Conservation (phyloP, 1,140 invertebrate genomes). For the Penaeus japonicus region DNA sequence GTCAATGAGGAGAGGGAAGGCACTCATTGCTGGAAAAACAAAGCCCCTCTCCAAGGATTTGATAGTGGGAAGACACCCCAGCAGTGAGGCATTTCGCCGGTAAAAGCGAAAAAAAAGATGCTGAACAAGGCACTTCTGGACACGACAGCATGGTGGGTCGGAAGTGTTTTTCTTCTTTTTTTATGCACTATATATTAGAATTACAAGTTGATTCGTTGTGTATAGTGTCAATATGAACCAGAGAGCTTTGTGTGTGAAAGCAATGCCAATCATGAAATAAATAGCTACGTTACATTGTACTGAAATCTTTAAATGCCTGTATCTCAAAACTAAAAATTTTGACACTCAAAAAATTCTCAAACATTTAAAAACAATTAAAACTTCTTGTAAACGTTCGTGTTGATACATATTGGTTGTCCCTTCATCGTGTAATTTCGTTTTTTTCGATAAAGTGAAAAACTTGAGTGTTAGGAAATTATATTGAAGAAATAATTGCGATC, state of each 20-base stretch:
- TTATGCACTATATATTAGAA: no score
- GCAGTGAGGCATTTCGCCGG: not conserved
- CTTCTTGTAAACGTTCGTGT: slow-evolving; percentile 15
- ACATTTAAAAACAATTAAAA: slow-evolving; percentile 2
- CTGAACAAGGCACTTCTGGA: no score
- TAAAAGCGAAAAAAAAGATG: not conserved
- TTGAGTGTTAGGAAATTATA: no score
- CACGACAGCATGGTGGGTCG: no score
- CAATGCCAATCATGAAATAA: slow-evolving; percentile 20
- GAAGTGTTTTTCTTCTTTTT: no score
- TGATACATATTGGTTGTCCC: not conserved
- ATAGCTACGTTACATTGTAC: not conserved
- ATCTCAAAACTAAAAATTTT: slow-evolving; percentile 19
- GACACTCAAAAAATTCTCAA: not conserved
- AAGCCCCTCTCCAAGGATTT: not conserved
- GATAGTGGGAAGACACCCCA: not conserved
- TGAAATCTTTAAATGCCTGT: slow-evolving; percentile 17
- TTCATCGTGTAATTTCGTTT: not conserved
- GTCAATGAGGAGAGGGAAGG: not conserved
- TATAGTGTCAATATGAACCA: no score
- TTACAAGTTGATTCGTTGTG: no score
- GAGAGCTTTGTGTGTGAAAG: no score
- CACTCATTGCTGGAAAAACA: not conserved
- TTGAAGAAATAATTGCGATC: not conserved
- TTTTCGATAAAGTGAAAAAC: not conserved